Evolutionary conservation across 2,113 vertebrate species (phyloP), one percentile per base, ranked within the genome.

Genomic region (Ceyx cyanopectus): DNA sequence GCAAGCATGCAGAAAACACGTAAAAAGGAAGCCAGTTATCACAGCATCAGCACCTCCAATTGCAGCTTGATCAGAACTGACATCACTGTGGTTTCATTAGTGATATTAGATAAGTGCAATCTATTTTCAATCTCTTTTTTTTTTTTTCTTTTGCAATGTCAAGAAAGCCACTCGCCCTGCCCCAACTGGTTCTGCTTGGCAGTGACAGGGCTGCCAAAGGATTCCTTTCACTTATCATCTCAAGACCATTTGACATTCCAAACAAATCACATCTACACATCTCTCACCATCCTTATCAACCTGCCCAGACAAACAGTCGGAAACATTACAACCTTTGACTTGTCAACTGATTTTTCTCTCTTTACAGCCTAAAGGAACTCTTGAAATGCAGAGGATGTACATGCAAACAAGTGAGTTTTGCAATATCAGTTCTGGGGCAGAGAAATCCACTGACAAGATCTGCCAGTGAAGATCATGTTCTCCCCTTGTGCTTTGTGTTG

Each of bases 51-150:
- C 96, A 97, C 67, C 97, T 97, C 95, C 40, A 63, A 97, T 95
- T 97, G 93, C 89, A 97, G 97, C 93, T 75, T 97, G 97, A 98
- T 97, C 97, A 97, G 97, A 98, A 98, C 89, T 98, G 97, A 98
- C 98, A 97, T 98, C 98, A 98, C 32, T 76, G 97, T 91, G 97
- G 98, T 98, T 98, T 98, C 97, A 97, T 97, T 97, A 97, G 95
- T 43, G 90, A 97, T 97, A 97, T 97, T 97, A 96, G 94, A 97
- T 93, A 84, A 95, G 92, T 74, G 78, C 87, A 94, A 95, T 89
- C 94, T 95, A 93, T 96, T 97, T 96, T 98, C 92, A 95, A 94
- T 94, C 89, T 62, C 60, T 74, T 58, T 87, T 79, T 81, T 83
- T 87, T 57, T 87, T 91, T 74, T 56, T 53, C n/a, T 94, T 93